Evolutionary conservation across 2,113 vertebrate genomes (phyloP), one percentile per base, ranked within the genome.

Genomic region (Edolisoma coerulescens): DNA sequence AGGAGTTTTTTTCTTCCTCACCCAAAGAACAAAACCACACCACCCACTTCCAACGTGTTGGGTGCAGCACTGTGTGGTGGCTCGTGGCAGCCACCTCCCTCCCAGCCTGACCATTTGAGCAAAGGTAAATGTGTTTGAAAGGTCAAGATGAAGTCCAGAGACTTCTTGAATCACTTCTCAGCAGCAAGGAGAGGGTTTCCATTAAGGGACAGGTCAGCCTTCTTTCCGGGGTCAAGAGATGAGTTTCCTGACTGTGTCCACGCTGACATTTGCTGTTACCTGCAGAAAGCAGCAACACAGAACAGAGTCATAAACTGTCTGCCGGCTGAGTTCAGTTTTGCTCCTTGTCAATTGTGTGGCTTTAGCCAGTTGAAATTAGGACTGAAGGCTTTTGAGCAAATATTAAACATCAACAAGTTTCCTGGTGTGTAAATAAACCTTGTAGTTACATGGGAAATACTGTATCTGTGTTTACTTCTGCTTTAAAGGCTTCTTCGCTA

Each of bases 361-460:
- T 93, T 95, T 65, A 47, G 41, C 50, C 59, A 37, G 35, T 91
- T 61, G 54, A 89, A 94, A 87, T 83, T 74, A 76, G 69, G 67
- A 27, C 61, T 87, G 78, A 90, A 92, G 71, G 42, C 5, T 96
- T 95, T 84, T 78, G 73, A 94, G 86, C 63, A 79, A 96, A 70
- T 85, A 95, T 67, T 70, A 89, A 93, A 77, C 53, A 59, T 54
- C 69, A 95, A 59, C 13, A 64, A 57, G 61, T 63, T 84, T 87
- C 33, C 54, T 70, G 9, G 27, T 53, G 13, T 75, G 93, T 71
- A 89, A 89, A 96, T 70, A 88, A 95, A 83, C 33, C 30, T 39
- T 28, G 27, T 53, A 61, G 61, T 54, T 92, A 73, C 26, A 37
- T n/a, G 24, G 37, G 49, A 86, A 93, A 67, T 47, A 65, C 26